Conservation (phyloP, 2,113 vertebrate genomes). For the Alethe castanea region DNA sequence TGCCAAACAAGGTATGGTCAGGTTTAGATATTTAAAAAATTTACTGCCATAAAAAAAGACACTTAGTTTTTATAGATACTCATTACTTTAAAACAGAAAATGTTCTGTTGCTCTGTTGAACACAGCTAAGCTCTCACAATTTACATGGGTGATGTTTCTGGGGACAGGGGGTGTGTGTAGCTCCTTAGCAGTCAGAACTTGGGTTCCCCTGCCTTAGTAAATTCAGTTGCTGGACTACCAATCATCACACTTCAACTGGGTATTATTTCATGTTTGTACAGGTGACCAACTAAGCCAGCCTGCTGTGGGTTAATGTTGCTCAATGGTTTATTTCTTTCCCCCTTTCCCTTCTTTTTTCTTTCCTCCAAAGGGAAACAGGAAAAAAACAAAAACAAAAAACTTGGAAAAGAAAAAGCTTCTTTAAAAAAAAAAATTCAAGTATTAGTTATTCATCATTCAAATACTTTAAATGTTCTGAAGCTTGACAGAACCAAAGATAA, state of each 20-base stretch:
- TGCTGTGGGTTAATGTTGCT: background rate
- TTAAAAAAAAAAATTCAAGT: background rate
- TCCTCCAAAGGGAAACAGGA: background rate
- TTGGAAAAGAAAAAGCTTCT: background rate
- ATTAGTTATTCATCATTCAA: background rate
- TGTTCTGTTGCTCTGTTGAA: background rate
- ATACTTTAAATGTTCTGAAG: background rate
- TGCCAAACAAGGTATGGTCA: constrained; percentile 92
- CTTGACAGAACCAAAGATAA: background rate
- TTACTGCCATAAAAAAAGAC: background rate
- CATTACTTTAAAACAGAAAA: background rate
- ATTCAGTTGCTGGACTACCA: background rate
- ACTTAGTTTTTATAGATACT: background rate
- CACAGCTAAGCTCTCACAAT: background rate
- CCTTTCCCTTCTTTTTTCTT: background rate
- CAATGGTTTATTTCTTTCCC: background rate
- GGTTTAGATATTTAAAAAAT: background rate
- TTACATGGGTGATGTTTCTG: background rate
- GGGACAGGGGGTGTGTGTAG: no score
- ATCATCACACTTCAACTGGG: background rate
- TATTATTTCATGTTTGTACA: background rate
- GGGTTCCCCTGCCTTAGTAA: background rate
- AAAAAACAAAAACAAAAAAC: background rate
- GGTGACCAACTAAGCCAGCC: background rate
- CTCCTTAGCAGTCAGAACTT: background rate